Conservation (phyloP, 2,797 vertebrate species). For the Dromococcyx pavoninus region DNA sequence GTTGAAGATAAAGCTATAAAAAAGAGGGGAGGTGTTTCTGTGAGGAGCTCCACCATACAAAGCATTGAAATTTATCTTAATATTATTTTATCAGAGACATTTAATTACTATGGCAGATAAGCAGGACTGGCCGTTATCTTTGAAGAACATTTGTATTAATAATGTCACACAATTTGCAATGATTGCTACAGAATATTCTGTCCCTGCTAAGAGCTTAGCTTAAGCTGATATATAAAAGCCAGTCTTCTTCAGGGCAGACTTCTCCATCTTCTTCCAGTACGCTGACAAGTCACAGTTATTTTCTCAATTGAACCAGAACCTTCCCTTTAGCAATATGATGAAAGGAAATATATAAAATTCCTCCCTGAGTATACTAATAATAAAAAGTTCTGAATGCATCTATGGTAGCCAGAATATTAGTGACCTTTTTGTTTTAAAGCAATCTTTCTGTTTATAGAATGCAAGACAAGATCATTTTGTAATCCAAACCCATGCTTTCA, state of each 20-base stretch:
- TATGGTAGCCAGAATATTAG: neutral
- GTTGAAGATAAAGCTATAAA: slow-evolving; percentile 47
- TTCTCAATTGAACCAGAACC: neutral
- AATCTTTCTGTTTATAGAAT: neutral
- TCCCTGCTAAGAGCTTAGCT: neutral
- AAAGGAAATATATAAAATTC: neutral
- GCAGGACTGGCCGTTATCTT: slow-evolving; percentile 38
- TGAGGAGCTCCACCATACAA: slow-evolving; percentile 36
- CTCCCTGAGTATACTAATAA: neutral
- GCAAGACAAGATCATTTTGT: neutral
- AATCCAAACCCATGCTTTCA: neutral
- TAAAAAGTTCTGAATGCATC: neutral
- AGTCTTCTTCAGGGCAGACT: neutral
- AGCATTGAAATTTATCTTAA: slow-evolving; percentile 54
- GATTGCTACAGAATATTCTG: slow-evolving; percentile 21
- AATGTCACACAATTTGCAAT: neutral
- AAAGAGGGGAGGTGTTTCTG: neutral
- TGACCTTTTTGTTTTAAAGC: neutral
- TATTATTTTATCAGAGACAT: slow-evolving; percentile 63
- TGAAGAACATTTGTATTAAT: slow-evolving; percentile 56
- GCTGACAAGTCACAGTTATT: neutral
- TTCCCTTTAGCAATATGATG: neutral
- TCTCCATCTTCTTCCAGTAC: neutral
- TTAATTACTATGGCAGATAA: slow-evolving; percentile 67
- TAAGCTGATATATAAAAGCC: neutral